Conservation (phyloP, 2,113 vertebrate species). For the Nansenia antarctica region DNA sequence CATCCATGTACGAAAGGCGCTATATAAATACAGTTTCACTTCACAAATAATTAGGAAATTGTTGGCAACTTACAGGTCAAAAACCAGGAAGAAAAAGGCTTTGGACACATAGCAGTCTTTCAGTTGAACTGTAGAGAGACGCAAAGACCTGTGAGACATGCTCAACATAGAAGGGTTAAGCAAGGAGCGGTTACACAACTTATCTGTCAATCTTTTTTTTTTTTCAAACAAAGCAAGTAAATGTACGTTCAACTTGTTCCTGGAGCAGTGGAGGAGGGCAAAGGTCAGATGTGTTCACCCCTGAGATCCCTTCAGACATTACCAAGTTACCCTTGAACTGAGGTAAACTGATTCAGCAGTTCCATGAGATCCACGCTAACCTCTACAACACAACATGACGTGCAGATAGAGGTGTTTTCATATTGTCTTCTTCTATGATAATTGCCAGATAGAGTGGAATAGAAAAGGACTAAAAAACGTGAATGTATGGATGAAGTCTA, state of each 20-base stretch:
- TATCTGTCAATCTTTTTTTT: background rate
- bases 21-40: no score
- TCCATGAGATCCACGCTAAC: background rate
- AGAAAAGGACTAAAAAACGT: no score
- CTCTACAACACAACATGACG: background rate
- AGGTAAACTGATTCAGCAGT: background rate
- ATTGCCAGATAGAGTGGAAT: no score
- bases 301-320: background rate
- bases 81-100: conserved; percentile 96
- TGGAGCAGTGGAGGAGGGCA: background rate
- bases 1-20: no score
- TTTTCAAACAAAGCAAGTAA: background rate
- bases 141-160: conserved; percentile 7
- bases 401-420: background rate
- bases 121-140: conserved; percentile 86
- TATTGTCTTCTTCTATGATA: background rate
- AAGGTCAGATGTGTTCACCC: background rate
- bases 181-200: background rate
- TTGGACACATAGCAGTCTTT: conserved; percentile 94
- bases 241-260: background rate
- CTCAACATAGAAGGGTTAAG: background rate
- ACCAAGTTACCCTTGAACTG: background rate
- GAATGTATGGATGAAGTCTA: no score
- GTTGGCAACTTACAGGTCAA: conserved; percentile 92
- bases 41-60: background rate